phyloP scores from a whole-genome alignment of 2,113 vertebrate species.

The human region DNA sequence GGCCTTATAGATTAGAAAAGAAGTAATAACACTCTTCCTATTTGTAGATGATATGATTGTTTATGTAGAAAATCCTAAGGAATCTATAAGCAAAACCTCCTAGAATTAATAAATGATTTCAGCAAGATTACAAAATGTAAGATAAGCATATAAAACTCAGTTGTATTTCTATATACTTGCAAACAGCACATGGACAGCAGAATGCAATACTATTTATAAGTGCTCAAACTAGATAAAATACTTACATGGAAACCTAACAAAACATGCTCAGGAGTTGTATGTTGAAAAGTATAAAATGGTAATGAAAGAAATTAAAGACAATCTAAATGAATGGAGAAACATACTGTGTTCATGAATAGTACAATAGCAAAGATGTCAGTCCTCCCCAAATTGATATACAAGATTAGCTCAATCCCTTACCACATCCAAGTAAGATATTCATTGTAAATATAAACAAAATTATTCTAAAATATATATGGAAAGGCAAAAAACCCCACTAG shows the following conservation, averaged over 20 bases:
- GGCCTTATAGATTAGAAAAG: neutral
- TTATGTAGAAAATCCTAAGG: neutral
- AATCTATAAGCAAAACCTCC: neutral
- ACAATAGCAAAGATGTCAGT: neutral
- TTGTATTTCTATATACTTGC: neutral
- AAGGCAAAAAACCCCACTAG: neutral
- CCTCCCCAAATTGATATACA: neutral
- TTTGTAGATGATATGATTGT: neutral
- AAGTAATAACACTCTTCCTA: neutral
- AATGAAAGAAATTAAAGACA: conserved; percentile 12
- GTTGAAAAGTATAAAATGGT: neutral
- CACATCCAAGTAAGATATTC: neutral
- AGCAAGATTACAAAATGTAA: neutral
- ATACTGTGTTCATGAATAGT: neutral
- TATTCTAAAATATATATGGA: neutral
- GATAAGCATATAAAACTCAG: neutral
- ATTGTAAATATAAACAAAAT: neutral
- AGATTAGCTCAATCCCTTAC: neutral
- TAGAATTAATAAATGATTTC: neutral
- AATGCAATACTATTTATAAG: neutral
- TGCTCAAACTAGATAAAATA: neutral
- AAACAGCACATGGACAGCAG: neutral
- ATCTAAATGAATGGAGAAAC: neutral
- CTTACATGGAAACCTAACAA: neutral
- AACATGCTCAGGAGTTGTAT: neutral